Percentiles rank a stretch among this genome's conserved stretches.
Conservation (phyloP, 2,888 invertebrate genomes). For the Timema podura region DNA sequence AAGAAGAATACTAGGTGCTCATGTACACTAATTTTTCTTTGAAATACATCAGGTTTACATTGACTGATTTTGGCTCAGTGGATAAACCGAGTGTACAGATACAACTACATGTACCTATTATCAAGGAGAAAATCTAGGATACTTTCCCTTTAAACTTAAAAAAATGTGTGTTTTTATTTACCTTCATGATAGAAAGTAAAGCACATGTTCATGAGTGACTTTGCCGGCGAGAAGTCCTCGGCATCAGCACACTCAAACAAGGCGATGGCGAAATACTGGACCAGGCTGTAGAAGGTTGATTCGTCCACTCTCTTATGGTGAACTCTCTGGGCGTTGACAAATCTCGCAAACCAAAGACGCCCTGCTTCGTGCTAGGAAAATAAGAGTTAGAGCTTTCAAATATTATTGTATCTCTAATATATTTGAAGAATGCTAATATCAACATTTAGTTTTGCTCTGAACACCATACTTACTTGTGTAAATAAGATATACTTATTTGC, state of each 20-base stretch:
- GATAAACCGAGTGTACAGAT: too few species aligned
- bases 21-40: too few species aligned
- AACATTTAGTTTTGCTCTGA: too few species aligned
- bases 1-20: too few species aligned
- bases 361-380: conserved; percentile 53
- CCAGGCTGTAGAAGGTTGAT: conserved; percentile 62
- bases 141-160: background rate
- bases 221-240: conserved; percentile 67
- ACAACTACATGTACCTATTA: too few species aligned
- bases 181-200: conserved; percentile 70
- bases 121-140: too few species aligned
- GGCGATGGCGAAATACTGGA: conserved; percentile 66
- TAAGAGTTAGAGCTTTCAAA: background rate
- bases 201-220: conserved; percentile 70
- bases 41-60: too few species aligned
- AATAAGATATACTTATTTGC: too few species aligned
- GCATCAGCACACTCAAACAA: conserved; percentile 68
- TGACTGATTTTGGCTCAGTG: too few species aligned
- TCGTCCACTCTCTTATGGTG: conserved; percentile 59
- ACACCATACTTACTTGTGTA: too few species aligned
- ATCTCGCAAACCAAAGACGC: conserved; percentile 64
- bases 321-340: conserved; percentile 60
- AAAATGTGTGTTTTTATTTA: conserved; percentile 37
- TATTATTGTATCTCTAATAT: too few species aligned
- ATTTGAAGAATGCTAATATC: too few species aligned